Conservation (phyloP, 1,140 invertebrate species). For the Apis florea region DNA sequence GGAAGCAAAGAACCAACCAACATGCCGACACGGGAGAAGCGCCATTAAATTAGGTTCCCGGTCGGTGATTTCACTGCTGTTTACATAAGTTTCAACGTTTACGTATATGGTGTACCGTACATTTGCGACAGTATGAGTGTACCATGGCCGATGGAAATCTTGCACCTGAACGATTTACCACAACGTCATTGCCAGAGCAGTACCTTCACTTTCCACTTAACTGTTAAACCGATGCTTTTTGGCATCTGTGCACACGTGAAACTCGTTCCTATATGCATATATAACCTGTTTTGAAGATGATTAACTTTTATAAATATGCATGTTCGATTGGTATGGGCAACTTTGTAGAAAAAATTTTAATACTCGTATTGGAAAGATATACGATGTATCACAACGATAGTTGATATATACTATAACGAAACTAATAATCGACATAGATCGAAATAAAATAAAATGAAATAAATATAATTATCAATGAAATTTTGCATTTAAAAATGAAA, state of each 20-base stretch:
- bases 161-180: conserved; percentile 58
- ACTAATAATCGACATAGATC: too few species aligned
- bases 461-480: too few species aligned
- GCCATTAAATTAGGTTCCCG: conserved; percentile 46
- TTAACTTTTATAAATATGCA: background rate
- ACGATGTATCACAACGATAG: too few species aligned
- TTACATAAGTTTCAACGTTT: conserved; percentile 62
- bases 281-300: background rate
- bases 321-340: background rate
- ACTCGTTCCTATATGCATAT: background rate
- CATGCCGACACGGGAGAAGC: conserved; percentile 2
- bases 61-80: conserved; percentile 59
- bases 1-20: conserved; percentile 4
- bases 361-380: too few species aligned
- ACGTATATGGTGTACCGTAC: conserved; percentile 36
- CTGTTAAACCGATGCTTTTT: conserved; percentile 61
- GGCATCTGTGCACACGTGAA: conserved; percentile 28
- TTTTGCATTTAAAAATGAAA: too few species aligned
- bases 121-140: conserved; percentile 30
- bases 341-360: background rate
- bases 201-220: conserved; percentile 79
- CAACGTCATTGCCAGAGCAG: conserved; percentile 73
- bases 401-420: too few species aligned
- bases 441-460: too few species aligned
- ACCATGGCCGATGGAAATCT: conserved; percentile 55